These are phyloP conservation scores for Tineola bisselliella DNA, from an alignment of 2,888 invertebrate genomes.

Conservation along the genomic window DNA sequence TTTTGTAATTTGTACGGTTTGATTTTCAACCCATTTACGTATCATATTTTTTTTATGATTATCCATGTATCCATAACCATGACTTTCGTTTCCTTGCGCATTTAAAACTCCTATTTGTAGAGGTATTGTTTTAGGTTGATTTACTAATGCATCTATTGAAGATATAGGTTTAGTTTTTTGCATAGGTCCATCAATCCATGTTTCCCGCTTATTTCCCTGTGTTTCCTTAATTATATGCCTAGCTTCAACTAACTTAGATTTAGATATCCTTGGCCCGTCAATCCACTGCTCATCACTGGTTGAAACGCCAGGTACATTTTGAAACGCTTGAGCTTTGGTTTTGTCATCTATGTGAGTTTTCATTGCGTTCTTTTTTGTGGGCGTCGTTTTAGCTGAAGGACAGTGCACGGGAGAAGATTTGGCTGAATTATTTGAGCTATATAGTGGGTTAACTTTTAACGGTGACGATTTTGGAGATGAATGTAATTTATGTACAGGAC, in stretches of 20 bases:
- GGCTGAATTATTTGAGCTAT: slow-evolving; percentile 51
- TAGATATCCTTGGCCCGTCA: slow-evolving; percentile 91
- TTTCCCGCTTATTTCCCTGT: slow-evolving; percentile 83
- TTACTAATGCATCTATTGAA: slow-evolving; percentile 65
- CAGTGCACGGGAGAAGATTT: slow-evolving; percentile 66
- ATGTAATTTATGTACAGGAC: slow-evolving; percentile 69
- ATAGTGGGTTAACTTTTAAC: slow-evolving; percentile 43
- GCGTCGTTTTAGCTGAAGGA: slow-evolving; percentile 60
- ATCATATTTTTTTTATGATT: slow-evolving; percentile 94
- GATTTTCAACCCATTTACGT: slow-evolving; percentile 91
- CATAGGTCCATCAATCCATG: slow-evolving; percentile 96
- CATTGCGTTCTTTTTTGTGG: slow-evolving; percentile 50
- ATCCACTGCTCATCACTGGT: slow-evolving; percentile 94
- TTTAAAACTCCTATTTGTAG: slow-evolving; percentile 53
- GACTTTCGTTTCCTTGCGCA: slow-evolving; percentile 54
- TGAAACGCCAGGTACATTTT: slow-evolving; percentile 25
- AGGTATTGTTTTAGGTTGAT: slow-evolving; percentile 62
- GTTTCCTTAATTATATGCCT: slow-evolving; percentile 82
- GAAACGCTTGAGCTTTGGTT: slow-evolving; percentile 25
- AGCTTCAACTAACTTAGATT: slow-evolving; percentile 83
- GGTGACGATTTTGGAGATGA: slow-evolving; percentile 70
- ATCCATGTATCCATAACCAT: slow-evolving; percentile 90
- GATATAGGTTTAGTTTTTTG: slow-evolving; percentile 66
- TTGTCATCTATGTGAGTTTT: slow-evolving; percentile 56
- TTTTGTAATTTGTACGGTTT: slow-evolving; percentile 82